Percentiles rank a stretch among this genome's conserved stretches.
phyloP scores from a whole-genome alignment of 2,113 vertebrate species.

The Glareola pratincola region DNA sequence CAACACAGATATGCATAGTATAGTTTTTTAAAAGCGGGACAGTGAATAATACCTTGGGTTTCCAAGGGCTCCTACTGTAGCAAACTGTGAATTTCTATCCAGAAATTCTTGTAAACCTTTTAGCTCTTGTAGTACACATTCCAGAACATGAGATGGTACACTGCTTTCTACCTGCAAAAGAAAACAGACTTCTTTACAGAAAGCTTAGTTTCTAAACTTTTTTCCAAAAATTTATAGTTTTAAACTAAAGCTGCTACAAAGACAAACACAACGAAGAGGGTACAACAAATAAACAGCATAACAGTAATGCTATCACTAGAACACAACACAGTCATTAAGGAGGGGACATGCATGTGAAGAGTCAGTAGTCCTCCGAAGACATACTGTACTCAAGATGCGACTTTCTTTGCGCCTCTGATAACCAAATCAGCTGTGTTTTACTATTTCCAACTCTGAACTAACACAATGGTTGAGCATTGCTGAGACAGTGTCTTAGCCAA shows the following conservation, averaged over 20 bases:
- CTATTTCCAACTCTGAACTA: background rate
- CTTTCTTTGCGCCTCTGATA: background rate
- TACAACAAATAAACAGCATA: background rate
- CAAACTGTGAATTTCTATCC: constrained; percentile 94
- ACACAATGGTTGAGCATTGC: background rate
- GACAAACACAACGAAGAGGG: background rate
- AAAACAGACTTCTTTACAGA: background rate
- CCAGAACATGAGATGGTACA: constrained; percentile 79
- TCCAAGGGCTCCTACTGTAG: constrained; percentile 82
- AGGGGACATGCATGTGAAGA: rapidly evolving
- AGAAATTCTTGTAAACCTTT: constrained; percentile 90
- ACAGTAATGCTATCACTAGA: background rate
- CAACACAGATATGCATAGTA: rapidly evolving
- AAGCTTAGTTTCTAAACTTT: background rate
- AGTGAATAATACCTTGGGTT: constrained; percentile 81
- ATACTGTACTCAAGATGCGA: background rate
- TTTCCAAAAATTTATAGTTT: background rate
- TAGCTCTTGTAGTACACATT: constrained; percentile 85
- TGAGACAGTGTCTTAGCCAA: background rate
- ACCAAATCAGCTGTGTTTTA: background rate
- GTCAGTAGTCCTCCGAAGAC: background rate
- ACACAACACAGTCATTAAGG: background rate
- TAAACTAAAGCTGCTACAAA: background rate
- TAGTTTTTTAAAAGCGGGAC: background rate
- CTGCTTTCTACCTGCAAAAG: constrained; percentile 89